These are phyloP conservation scores for Enteromius fasciolatus DNA, from an alignment of 2,797 vertebrate genomes.

Conservation along the genomic window DNA sequence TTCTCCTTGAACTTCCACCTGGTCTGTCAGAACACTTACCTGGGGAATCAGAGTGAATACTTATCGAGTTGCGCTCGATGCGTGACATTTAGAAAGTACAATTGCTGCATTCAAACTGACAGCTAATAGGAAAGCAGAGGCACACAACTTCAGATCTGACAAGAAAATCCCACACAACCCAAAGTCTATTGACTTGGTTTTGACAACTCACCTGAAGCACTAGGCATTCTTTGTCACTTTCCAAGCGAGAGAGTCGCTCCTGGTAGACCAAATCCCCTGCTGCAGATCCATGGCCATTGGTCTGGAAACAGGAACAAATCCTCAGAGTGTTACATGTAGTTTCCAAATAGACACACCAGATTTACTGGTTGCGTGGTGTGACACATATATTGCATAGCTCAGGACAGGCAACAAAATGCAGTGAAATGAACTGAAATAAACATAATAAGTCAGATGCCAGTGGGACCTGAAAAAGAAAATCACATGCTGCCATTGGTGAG, in stretches of 20 bases:
- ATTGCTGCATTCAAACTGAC: too few relatives aligned
- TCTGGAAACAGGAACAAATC: constrained; percentile 75
- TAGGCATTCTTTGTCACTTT: constrained; percentile 97
- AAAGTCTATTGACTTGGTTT: not conserved
- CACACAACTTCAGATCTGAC: not conserved
- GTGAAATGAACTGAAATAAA: constrained; percentile 16
- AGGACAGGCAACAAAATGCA: constrained; percentile 29
- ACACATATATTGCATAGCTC: not conserved
- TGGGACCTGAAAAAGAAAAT: constrained; percentile 38
- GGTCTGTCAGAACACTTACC: constrained; percentile 96
- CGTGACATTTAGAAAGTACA: constrained; percentile 14
- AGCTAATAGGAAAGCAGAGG: not conserved
- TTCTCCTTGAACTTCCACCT: constrained; percentile 97
- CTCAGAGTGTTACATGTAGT: not conserved
- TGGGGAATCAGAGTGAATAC: constrained; percentile 58
- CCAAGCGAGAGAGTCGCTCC: constrained; percentile 89
- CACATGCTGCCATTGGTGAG: constrained; percentile 32
- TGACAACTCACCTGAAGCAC: constrained; percentile 87
- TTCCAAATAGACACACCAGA: constrained; percentile 25
- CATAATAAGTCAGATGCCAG: constrained; percentile 24
- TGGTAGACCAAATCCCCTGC: constrained; percentile 85
- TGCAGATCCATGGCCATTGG: constrained; percentile 85
- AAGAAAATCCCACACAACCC: not conserved
- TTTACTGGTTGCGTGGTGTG: not conserved
- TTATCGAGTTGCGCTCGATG: not conserved